These are phyloP conservation scores for Dexiosoma caninum DNA, from an alignment of 2,888 invertebrate genomes.

Conservation along the genomic window DNA sequence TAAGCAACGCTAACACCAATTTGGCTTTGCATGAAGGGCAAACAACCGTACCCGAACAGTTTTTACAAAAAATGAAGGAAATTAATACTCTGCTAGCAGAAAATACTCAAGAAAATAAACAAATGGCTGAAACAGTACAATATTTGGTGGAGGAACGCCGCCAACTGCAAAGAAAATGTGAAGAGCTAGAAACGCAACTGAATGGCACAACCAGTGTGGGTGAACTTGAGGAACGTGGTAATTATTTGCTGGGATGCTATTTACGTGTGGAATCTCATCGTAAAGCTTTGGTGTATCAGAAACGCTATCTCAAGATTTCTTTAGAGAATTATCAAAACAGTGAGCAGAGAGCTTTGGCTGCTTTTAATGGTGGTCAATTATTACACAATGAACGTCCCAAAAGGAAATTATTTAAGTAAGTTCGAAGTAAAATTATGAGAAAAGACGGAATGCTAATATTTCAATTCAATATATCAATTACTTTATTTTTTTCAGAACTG, in stretches of 20 bases:
- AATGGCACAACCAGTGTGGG: conserved; percentile 69
- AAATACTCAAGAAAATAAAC: conserved; percentile 79
- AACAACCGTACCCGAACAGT: conserved; percentile 75
- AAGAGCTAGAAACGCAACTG: conserved; percentile 75
- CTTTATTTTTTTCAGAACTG: conserved; percentile 77
- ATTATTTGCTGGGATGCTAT: conserved; percentile 83
- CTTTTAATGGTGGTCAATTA: conserved; percentile 65
- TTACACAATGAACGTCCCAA: conserved; percentile 66
- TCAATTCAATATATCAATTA: not conserved
- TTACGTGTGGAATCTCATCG: conserved; percentile 90
- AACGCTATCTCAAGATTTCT: conserved; percentile 88
- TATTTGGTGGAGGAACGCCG: conserved; percentile 78
- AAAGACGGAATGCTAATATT: not conserved
- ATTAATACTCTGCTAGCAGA: conserved; percentile 78
- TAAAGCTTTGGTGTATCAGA: conserved; percentile 93
- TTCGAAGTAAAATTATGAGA: not conserved
- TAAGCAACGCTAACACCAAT: conserved; percentile 71
- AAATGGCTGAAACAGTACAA: conserved; percentile 78
- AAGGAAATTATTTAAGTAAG: conserved; percentile 76
- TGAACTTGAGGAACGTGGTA: conserved; percentile 78
- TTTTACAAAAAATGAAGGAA: conserved; percentile 78
- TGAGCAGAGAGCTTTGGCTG: conserved; percentile 72
- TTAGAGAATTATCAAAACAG: conserved; percentile 78
- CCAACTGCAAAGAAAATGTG: conserved; percentile 78
- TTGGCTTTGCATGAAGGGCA: conserved; percentile 67